Conservation (phyloP, 2,113 vertebrate genomes). For the Chamaea fasciata region DNA sequence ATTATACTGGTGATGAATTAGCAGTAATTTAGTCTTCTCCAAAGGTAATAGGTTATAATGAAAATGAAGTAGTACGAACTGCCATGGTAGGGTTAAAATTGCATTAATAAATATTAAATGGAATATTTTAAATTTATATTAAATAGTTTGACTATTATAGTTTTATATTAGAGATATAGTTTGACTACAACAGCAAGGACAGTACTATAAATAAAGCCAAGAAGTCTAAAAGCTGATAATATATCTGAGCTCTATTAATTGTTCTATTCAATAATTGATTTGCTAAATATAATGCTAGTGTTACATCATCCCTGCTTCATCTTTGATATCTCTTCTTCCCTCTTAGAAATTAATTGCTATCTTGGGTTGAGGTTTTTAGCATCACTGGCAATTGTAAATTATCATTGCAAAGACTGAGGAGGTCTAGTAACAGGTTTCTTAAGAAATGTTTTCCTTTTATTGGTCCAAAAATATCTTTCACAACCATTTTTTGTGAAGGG, state of each 20-base stretch:
- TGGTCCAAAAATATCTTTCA: background rate
- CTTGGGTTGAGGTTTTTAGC: background rate
- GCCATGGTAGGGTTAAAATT: background rate
- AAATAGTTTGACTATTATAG: background rate
- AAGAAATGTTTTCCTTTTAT: background rate
- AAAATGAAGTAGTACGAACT: background rate
- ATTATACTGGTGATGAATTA: background rate
- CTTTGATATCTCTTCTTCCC: background rate
- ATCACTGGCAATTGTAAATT: background rate
- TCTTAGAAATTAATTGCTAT: background rate
- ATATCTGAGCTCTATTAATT: constrained; percentile 7
- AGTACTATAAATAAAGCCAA: background rate
- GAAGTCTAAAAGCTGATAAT: background rate
- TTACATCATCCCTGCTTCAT: background rate
- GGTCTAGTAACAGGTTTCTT: background rate
- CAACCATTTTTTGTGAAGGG: background rate
- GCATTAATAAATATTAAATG: background rate
- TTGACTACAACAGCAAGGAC: background rate
- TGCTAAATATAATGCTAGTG: constrained; percentile 42
- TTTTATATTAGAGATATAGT: background rate
- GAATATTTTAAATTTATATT: background rate
- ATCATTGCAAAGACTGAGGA: background rate
- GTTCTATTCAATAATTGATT: constrained; percentile 11
- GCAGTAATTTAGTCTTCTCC: background rate
- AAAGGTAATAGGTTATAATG: background rate